These are phyloP conservation scores for Dipodomys ordii DNA, from an alignment of 2,113 vertebrate genomes.

Conservation along the genomic window DNA sequence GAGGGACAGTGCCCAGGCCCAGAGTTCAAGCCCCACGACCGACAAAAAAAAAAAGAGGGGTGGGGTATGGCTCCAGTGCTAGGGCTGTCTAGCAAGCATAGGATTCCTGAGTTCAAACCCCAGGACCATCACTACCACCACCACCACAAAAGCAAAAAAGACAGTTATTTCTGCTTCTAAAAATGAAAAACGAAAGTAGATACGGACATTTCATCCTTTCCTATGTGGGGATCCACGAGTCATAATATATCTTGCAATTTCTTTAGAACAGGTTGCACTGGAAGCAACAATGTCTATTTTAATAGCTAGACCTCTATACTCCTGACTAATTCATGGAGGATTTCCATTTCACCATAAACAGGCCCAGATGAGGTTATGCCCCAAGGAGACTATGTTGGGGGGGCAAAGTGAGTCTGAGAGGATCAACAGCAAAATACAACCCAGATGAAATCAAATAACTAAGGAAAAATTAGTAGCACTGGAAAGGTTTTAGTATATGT, in stretches of 20 bases:
- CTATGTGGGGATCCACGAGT: background rate
- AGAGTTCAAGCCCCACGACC: too few species aligned
- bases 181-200: background rate
- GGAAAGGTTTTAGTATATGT: slow-evolving; percentile 50
- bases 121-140: too few species aligned
- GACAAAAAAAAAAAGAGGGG: too few species aligned
- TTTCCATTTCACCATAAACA: background rate
- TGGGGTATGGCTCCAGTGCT: too few species aligned
- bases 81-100: too few species aligned
- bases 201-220: background rate
- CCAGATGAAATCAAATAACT: slow-evolving; percentile 51
- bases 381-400: slow-evolving; percentile 53
- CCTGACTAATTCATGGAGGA: background rate
- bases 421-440: slow-evolving; percentile 57
- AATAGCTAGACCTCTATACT: background rate
- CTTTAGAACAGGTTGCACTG: slow-evolving; percentile 3
- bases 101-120: too few species aligned
- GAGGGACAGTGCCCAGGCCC: too few species aligned
- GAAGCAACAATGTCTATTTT: background rate
- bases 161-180: slow-evolving; percentile 18
- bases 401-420: slow-evolving; percentile 63
- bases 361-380: slow-evolving; percentile 31
- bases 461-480: slow-evolving; percentile 58
- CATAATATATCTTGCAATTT: background rate
- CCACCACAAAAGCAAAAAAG: background rate